Base-by-base conservation (phyloP, 2,113 vertebrate species). In the Tragulus kanchil region DNA sequence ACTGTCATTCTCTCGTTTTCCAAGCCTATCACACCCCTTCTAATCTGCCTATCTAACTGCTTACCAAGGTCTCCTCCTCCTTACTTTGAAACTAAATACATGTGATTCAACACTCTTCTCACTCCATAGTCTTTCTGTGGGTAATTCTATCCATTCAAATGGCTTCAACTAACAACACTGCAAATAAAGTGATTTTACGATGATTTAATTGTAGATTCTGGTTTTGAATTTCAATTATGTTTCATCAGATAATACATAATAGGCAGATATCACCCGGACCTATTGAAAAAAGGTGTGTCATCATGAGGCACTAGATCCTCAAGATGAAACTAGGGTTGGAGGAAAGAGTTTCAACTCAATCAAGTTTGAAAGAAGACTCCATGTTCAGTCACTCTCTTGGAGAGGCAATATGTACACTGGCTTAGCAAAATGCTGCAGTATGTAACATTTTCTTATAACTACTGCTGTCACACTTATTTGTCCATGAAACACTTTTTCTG, bases 161-260 rank as follows among this genome's bases (percentile, higher is more conserved):
- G 56, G 17, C 50, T 84, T 93, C 26, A 31, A 21, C 67, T 84
- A 85, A 36, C 9, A 65, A 62, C 48, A 88, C 58, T 45, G 10
- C 59, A 91, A 85, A 90, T 75, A 93, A 90, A 48, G n/a, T 85
- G 83, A 21, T 61, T 75, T 84, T 52, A 93, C 31, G 15, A n/a
- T 59, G 6, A 90, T 71, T 71, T 45, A 93, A 65, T 3, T 90
- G 23, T 26, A 94, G 65, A 58, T 86, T 93, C 85, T 88, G 13
- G 62, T 78, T 79, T 36, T 84, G 83, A 90, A 93, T n/a, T 52
- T 83, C 56, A 71, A 54, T 67, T 61, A 86, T 61, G 23, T 3
- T 52, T 90, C 36, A 87, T 65, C 48, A 19, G 1, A 93, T 14
- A 90, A 67, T 73, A 15, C 42, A 88, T 88, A 89, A 62, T 75